Percentiles rank a stretch among this genome's conserved stretches.
phyloP scores from a whole-genome alignment of 2,888 invertebrate species.

The Erpobdella octoculata region DNA sequence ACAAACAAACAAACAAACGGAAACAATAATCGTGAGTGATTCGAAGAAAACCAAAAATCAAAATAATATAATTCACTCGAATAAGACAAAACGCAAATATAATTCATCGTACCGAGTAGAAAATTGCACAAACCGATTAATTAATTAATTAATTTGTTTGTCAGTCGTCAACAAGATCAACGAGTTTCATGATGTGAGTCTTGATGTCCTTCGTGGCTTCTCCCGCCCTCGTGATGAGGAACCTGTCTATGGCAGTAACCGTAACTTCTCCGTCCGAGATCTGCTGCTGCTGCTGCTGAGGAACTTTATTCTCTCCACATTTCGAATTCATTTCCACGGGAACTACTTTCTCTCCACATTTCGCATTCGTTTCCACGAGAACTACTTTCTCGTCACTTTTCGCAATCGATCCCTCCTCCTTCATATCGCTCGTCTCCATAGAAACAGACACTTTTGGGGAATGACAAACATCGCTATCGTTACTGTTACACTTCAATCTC shows the following conservation, averaged over 20 bases:
- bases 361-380: not conserved
- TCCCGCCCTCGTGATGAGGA: conserved; percentile 81
- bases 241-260: conserved; percentile 74
- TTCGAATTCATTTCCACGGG: too few species aligned
- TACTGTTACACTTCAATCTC: not conserved
- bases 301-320: not conserved
- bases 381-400: not conserved
- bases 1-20: too few species aligned
- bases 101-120: too few species aligned
- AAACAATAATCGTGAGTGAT: too few species aligned
- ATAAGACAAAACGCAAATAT: too few species aligned
- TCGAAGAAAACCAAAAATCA: too few species aligned
- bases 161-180: conserved; percentile 41
- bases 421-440: not conserved
- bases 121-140: too few species aligned
- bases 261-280: not conserved
- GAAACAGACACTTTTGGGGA: too few species aligned
- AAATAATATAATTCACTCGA: too few species aligned
- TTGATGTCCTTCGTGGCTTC: conserved; percentile 82
- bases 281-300: not conserved
- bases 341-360: not conserved
- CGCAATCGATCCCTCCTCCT: not conserved
- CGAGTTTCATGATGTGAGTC: conserved; percentile 68
- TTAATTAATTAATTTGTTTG: too few species aligned
- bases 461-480: too few species aligned